These are phyloP conservation scores for Cataglyphis rosenhaueri DNA, from an alignment of 2,888 invertebrate genomes.

Conservation along the genomic window DNA sequence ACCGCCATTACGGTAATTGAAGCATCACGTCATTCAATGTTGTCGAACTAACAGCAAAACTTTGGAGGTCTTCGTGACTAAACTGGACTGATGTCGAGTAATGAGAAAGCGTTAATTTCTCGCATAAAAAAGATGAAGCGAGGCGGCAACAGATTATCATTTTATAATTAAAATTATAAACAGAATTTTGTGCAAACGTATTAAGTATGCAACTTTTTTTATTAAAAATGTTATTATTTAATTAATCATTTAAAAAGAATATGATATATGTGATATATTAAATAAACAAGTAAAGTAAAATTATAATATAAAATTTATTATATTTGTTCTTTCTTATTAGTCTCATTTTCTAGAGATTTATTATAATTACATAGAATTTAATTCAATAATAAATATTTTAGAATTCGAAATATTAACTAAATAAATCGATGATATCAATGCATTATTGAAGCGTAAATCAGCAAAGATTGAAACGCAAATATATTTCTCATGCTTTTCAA, in stretches of 20 bases:
- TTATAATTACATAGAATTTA: neutral
- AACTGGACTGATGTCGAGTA: neutral
- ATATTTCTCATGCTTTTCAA: neutral
- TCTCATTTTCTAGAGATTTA: neutral
- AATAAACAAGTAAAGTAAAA: neutral
- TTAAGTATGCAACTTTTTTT: neutral
- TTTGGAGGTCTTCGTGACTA: neutral
- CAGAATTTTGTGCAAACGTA: neutral
- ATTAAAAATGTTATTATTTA: neutral
- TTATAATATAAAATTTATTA: neutral
- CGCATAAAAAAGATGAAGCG: neutral
- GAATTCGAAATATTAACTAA: neutral
- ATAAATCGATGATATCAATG: neutral
- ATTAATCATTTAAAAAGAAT: neutral
- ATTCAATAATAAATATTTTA: neutral
- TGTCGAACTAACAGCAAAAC: constrained; percentile 8
- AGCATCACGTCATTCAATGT: neutral
- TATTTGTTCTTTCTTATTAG: neutral
- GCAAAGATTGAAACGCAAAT: neutral
- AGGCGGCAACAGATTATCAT: neutral
- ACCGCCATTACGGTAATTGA: constrained; percentile 39
- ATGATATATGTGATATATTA: neutral
- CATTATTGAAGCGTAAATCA: neutral
- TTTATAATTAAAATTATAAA: constrained; percentile 3
- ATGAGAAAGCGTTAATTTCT: neutral